phyloP scores from a whole-genome alignment of 2,888 invertebrate species.

The Drosophila subquinaria region DNA sequence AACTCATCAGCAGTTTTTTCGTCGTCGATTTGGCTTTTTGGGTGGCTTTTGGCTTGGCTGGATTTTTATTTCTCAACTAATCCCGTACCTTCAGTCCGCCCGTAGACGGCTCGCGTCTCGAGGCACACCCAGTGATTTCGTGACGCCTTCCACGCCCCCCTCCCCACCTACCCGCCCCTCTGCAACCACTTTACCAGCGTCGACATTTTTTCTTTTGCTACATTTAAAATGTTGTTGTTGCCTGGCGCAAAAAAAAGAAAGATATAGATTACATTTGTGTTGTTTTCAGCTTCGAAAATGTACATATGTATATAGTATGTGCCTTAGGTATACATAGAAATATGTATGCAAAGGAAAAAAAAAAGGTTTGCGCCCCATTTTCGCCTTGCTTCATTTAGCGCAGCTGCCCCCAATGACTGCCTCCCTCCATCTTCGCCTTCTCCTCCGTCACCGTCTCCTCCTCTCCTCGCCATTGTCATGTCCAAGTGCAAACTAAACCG shows the following conservation, averaged over 20 bases:
- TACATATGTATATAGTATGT: constrained; percentile 20
- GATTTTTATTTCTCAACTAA: constrained; percentile 78
- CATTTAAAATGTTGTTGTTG: constrained; percentile 50
- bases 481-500: constrained; percentile 26
- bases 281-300: constrained; percentile 60
- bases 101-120: constrained; percentile 32
- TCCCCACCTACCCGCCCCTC: constrained; percentile 8
- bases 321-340: constrained; percentile 22
- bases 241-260: constrained; percentile 34
- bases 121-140: constrained; percentile 76
- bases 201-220: constrained; percentile 19
- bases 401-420: constrained; percentile 30
- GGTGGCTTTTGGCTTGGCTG: constrained; percentile 54
- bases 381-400: constrained; percentile 61
- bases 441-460: no score
- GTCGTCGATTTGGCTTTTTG: constrained; percentile 47
- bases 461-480: constrained; percentile 25
- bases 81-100: constrained; percentile 57
- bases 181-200: not conserved
- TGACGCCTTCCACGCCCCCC: constrained; percentile 50
- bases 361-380: constrained; percentile 60
- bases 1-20: constrained; percentile 76
- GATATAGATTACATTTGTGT: constrained; percentile 77
- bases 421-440: not conserved
- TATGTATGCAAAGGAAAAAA: constrained; percentile 8